These are phyloP conservation scores for Bellardia pandia DNA, from an alignment of 2,888 invertebrate species.

Conservation along the genomic window DNA sequence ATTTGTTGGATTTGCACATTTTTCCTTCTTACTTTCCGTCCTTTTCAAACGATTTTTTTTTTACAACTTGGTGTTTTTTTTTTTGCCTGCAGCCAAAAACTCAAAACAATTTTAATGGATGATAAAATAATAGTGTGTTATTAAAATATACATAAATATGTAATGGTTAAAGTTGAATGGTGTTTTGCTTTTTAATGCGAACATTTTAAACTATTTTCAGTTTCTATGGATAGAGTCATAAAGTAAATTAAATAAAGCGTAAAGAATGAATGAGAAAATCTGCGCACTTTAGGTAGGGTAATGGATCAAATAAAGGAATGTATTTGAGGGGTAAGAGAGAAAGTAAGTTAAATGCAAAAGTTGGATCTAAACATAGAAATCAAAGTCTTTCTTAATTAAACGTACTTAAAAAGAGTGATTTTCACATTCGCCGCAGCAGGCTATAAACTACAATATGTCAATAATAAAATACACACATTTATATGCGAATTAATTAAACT, in stretches of 20 bases:
- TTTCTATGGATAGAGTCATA: slow-evolving; percentile 11
- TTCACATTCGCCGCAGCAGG: no score
- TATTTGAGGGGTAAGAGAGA: no score
- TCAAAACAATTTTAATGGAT: slow-evolving; percentile 27
- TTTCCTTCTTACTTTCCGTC: not conserved
- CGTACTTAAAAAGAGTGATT: no score
- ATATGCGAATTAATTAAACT: no score
- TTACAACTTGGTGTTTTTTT: slow-evolving; percentile 10
- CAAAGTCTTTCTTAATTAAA: no score
- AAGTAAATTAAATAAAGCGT: not conserved
- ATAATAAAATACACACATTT: no score
- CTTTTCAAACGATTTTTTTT: slow-evolving; percentile 3
- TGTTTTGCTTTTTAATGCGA: not conserved
- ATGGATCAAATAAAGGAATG: no score
- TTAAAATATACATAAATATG: slow-evolving; percentile 3
- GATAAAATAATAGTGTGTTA: slow-evolving; percentile 9
- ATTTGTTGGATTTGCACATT: slow-evolving; percentile 30
- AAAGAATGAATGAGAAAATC: not conserved
- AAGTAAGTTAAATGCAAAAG: no score
- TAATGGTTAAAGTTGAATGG: slow-evolving; percentile 11
- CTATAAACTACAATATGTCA: no score
- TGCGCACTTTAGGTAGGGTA: not conserved
- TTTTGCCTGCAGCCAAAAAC: not conserved
- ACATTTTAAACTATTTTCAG: not conserved
- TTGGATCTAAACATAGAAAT: no score